phyloP scores from a whole-genome alignment of 1,140 invertebrate genomes.

The Bombus sibiricus region DNA sequence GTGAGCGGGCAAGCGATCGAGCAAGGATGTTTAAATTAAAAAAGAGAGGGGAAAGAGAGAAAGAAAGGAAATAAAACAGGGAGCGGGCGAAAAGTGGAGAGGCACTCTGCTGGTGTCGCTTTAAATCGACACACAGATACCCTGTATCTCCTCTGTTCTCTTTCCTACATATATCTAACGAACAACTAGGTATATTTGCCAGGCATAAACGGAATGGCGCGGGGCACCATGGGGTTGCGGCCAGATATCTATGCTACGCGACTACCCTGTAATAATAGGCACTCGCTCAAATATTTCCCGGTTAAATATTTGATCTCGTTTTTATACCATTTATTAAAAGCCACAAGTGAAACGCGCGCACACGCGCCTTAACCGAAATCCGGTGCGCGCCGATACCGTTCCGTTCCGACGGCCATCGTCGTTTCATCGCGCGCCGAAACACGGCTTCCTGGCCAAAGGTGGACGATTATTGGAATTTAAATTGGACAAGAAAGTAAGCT shows the following conservation, averaged over 20 bases:
- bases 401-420: constrained; percentile 14
- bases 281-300: constrained; percentile 77
- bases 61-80: background rate
- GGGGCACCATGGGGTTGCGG: constrained; percentile 67
- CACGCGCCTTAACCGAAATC: constrained; percentile 46
- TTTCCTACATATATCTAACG: constrained; percentile 64
- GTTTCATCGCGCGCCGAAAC: background rate
- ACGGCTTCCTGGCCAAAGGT: background rate
- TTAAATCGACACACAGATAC: constrained; percentile 70
- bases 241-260: constrained; percentile 66
- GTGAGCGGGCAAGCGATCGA: constrained; percentile 35
- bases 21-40: constrained; percentile 29
- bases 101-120: constrained; percentile 59
- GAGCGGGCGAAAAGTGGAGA: constrained; percentile 51
- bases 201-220: constrained; percentile 73
- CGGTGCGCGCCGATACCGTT: background rate
- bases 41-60: constrained; percentile 3
- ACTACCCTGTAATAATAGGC: constrained; percentile 74
- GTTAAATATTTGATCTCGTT: constrained; percentile 78
- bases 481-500: background rate
- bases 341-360: constrained; percentile 64
- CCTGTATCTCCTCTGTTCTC: constrained; percentile 17
- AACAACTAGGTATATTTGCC: constrained; percentile 76
- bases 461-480: constrained; percentile 19
- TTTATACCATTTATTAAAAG: constrained; percentile 79